These are phyloP conservation scores for Volucella inflata DNA, from an alignment of 2,888 invertebrate genomes.

Conservation along the genomic window DNA sequence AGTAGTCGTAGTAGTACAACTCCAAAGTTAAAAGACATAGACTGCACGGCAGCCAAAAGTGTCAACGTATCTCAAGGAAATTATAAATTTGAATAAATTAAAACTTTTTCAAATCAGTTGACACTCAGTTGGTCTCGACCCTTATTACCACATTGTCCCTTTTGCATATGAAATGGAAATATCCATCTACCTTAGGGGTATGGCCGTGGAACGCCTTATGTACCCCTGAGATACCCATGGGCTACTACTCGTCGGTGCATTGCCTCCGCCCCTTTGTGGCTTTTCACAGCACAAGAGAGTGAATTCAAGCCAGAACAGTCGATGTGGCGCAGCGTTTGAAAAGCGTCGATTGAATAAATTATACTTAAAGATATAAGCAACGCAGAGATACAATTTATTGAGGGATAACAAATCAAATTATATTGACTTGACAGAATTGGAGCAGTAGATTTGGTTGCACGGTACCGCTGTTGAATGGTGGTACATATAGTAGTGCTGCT, in stretches of 20 bases:
- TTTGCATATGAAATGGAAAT: conserved; percentile 67
- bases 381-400: conserved; percentile 69
- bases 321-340: conserved; percentile 23
- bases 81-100: conserved; percentile 75
- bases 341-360: conserved; percentile 74
- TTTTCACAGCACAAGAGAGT: background rate
- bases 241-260: background rate
- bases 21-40: background rate
- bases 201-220: conserved; percentile 11
- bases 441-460: conserved; percentile 49
- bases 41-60: conserved; percentile 55
- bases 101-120: conserved; percentile 60
- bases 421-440: conserved; percentile 73
- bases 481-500: too few relatives aligned
- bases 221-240: background rate
- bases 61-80: conserved; percentile 67
- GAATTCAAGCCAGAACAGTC: conserved; percentile 9
- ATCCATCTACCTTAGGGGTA: conserved; percentile 23
- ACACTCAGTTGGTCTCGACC: conserved; percentile 62
- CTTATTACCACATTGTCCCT: conserved; percentile 75
- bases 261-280: too few relatives aligned
- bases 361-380: conserved; percentile 55
- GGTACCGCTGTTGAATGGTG: background rate
- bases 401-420: conserved; percentile 76
- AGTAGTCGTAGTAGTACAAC: conserved; percentile 17